A percentile compares a stretch with the other conserved stretches of the same genome.
phyloP scores from a whole-genome alignment of 1,140 invertebrate species.

The Diabrotica undecimpunctata region DNA sequence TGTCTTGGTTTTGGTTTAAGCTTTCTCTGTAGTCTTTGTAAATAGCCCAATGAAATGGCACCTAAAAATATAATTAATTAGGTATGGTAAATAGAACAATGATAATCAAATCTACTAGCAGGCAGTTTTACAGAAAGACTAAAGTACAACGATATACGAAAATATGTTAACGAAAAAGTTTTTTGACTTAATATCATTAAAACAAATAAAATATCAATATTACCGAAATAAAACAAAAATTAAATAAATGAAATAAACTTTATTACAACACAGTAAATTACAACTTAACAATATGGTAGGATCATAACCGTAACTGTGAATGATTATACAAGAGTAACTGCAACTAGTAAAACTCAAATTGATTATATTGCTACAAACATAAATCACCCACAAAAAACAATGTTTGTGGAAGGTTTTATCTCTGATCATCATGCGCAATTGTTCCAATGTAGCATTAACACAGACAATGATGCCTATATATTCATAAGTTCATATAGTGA shows the following conservation, averaged over 20 bases:
- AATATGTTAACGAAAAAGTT: background rate
- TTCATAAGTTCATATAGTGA: no score
- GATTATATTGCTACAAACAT: no score
- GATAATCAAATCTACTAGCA: background rate
- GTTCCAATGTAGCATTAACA: no score
- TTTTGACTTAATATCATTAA: slow-evolving; percentile 2
- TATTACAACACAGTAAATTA: slow-evolving; percentile 4
- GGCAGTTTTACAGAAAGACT: background rate
- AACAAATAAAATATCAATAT: background rate
- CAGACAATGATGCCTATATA: no score
- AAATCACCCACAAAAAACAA: no score
- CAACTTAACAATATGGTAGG: slow-evolving; percentile 49
- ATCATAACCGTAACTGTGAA: no score
- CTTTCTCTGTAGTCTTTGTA: background rate
- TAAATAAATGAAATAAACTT: slow-evolving; percentile 4
- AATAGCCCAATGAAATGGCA: slow-evolving; percentile 3
- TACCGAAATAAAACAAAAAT: slow-evolving; percentile 2
- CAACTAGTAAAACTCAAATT: no score
- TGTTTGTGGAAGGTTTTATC: no score
- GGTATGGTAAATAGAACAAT: background rate
- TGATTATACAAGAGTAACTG: no score
- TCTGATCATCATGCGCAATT: no score
- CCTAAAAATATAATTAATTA: background rate
- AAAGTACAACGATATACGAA: background rate
- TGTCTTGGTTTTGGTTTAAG: background rate